Evolutionary conservation across 2,888 invertebrate species (phyloP).

Genomic region (Entomobrya multifasciata): DNA sequence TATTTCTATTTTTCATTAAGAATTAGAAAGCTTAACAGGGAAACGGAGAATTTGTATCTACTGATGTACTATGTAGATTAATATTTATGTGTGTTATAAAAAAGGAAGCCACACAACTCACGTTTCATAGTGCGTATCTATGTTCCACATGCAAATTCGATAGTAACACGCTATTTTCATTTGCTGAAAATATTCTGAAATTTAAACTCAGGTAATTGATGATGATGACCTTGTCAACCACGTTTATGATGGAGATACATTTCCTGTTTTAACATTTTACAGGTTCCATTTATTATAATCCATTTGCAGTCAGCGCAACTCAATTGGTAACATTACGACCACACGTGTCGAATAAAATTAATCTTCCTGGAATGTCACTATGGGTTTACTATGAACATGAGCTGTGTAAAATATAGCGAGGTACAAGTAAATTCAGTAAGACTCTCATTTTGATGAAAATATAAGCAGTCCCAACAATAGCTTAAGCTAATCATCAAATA

Average conservation of each 20-base stretch:
- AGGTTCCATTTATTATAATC: neutral
- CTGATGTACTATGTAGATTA: too few species aligned
- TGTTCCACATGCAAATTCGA: neutral
- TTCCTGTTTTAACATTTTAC: conserved; percentile 12
- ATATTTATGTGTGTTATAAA: too few species aligned
- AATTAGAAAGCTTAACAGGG: neutral
- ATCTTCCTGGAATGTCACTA: conserved; percentile 5
- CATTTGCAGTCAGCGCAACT: neutral
- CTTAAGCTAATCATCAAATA: neutral
- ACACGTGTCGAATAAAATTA: neutral
- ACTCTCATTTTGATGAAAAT: too few species aligned
- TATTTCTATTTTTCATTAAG: neutral
- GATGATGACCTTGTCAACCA: conserved; percentile 55
- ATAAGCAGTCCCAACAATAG: neutral
- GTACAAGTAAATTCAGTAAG: too few species aligned
- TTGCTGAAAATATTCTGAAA: neutral
- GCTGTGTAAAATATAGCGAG: neutral
- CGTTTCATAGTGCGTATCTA: too few species aligned
- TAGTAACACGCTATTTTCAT: neutral
- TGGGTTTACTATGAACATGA: too few species aligned
- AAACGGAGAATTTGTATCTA: neutral
- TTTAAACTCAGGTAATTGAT: neutral
- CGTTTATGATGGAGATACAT: conserved; percentile 42
- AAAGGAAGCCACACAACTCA: too few species aligned
- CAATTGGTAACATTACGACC: neutral